These are phyloP conservation scores for Achlya flavicornis DNA, from an alignment of 2,888 invertebrate genomes.

Conservation along the genomic window DNA sequence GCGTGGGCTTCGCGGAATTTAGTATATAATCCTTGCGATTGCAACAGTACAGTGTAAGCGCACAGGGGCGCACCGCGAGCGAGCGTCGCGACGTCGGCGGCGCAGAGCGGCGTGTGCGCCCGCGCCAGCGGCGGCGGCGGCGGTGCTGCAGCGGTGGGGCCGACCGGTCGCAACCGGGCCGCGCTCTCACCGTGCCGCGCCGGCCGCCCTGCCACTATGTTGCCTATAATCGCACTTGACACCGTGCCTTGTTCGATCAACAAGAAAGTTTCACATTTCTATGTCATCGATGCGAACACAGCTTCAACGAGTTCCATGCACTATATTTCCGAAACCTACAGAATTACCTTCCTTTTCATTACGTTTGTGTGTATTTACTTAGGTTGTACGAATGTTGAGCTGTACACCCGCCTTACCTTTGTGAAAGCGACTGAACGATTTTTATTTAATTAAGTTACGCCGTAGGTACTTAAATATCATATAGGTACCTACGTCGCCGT, in stretches of 20 bases:
- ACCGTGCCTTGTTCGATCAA: constrained; percentile 72
- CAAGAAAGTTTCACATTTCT: constrained; percentile 82
- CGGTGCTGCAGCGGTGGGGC: constrained; percentile 67
- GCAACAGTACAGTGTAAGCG: constrained; percentile 49
- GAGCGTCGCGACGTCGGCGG: constrained; percentile 81
- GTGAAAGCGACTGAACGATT: constrained; percentile 55
- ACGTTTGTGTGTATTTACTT: background rate
- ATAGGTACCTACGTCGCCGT: no score
- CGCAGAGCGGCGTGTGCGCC: constrained; percentile 75
- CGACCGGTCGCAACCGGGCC: constrained; percentile 83
- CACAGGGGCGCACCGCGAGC: constrained; percentile 67
- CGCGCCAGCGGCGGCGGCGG: constrained; percentile 41
- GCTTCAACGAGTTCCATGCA: constrained; percentile 37
- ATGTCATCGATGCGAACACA: constrained; percentile 63
- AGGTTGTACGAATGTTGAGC: constrained; percentile 11
- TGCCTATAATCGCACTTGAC: constrained; percentile 81
- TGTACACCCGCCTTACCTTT: constrained; percentile 23
- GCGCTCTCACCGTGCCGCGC: constrained; percentile 72
- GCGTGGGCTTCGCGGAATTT: constrained; percentile 53
- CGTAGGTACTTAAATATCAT: constrained; percentile 38
- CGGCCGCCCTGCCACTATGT: constrained; percentile 63
- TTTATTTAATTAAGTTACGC: constrained; percentile 76
- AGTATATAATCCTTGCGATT: constrained; percentile 49
- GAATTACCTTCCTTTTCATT: constrained; percentile 29
- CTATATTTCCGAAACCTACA: constrained; percentile 29